Evolutionary conservation across 2,888 invertebrate genomes (phyloP).

Genomic region (Limenitis arthemis): DNA sequence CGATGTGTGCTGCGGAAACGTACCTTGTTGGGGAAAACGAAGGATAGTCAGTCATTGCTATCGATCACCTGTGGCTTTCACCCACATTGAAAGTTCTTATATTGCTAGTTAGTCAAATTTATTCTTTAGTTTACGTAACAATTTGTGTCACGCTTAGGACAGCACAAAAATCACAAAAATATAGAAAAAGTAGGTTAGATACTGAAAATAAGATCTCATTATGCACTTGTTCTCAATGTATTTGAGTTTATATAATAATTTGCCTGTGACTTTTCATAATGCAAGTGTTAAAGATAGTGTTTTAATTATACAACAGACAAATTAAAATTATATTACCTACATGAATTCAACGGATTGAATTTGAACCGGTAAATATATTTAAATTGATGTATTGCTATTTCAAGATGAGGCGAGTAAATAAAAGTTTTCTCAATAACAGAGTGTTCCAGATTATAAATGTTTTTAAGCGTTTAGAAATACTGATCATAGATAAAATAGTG

Average conservation of each 20-base stretch:
- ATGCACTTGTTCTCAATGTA: no score
- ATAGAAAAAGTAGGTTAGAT: background rate
- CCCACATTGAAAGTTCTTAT: conserved; percentile 30
- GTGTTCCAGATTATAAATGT: conserved; percentile 8
- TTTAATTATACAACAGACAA: no score
- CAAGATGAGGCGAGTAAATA: conserved; percentile 1
- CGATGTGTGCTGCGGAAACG: conserved; percentile 37
- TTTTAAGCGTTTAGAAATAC: conserved; percentile 8
- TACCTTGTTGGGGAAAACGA: conserved; percentile 36
- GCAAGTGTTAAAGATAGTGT: no score
- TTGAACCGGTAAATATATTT: conserved; percentile 1
- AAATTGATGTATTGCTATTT: conserved; percentile 6
- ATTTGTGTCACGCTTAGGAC: conserved; percentile 34
- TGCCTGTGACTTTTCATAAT: no score
- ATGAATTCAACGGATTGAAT: no score
- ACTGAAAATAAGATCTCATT: background rate
- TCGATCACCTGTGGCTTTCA: conserved; percentile 38
- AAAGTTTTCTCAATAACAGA: conserved; percentile 7
- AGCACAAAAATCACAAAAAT: background rate
- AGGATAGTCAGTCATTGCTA: conserved; percentile 27
- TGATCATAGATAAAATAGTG: conserved; percentile 1
- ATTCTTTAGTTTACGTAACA: conserved; percentile 34
- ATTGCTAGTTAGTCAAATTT: conserved; percentile 24
- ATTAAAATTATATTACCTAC: no score
- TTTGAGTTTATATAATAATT: no score